Evolutionary conservation across 2,113 vertebrate genomes (phyloP).

Genomic region (Sorex araneus): DNA sequence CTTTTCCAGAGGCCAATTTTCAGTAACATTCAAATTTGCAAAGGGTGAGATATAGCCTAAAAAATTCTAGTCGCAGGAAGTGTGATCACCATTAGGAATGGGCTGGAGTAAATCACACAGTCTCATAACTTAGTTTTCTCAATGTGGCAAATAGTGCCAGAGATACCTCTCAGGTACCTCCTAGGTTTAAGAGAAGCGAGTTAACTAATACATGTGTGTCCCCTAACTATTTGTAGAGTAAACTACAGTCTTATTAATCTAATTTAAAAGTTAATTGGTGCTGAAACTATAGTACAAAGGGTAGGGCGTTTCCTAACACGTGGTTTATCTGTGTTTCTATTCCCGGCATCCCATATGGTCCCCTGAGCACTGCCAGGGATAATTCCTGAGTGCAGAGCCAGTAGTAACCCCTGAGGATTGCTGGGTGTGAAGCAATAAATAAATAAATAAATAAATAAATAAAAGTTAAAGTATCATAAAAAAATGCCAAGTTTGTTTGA

Average conservation of each 20-base stretch:
- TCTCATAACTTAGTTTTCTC: conserved; percentile 9
- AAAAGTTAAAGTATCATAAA: too few relatives aligned
- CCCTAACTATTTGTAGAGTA: background rate
- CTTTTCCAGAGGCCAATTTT: conserved; percentile 27
- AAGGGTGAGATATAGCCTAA: background rate
- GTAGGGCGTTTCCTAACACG: too few relatives aligned
- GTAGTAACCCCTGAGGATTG: too few relatives aligned
- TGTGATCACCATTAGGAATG: background rate
- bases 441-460: too few relatives aligned
- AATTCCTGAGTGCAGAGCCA: too few relatives aligned
- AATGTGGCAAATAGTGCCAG: background rate
- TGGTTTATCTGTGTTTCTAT: too few relatives aligned
- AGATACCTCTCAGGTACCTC: background rate
- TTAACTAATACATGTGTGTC: background rate
- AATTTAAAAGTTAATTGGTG: background rate
- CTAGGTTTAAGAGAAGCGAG: background rate
- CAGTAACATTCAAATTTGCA: conserved; percentile 9
- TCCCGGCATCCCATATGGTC: too few relatives aligned
- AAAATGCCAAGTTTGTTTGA: too few relatives aligned
- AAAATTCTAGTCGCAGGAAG: background rate
- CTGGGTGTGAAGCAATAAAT: too few relatives aligned
- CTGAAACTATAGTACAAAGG: too few relatives aligned
- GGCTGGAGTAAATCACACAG: conserved; percentile 6
- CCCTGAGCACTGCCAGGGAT: too few relatives aligned
- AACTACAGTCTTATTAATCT: too few relatives aligned